phyloP scores from a whole-genome alignment of 1,140 invertebrate genomes.

The Drosophila micromelanica region DNA sequence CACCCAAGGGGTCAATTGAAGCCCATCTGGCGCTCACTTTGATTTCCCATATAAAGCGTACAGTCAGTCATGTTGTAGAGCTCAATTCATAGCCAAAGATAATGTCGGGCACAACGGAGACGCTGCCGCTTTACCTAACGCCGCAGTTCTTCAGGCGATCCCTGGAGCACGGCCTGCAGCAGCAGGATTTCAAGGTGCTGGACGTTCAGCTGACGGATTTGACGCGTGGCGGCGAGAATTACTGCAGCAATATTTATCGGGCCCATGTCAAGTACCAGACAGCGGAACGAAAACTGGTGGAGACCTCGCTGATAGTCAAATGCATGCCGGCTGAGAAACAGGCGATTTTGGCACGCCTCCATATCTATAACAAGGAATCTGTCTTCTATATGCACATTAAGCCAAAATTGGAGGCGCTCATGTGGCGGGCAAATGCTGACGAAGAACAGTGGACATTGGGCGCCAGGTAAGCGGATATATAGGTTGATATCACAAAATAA shows the following conservation, averaged over 20 bases:
- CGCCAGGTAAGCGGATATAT: conserved; percentile 51
- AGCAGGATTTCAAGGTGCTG: conserved; percentile 60
- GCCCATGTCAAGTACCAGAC: conserved; percentile 58
- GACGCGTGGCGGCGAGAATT: conserved; percentile 77
- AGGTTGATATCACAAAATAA: too few relatives aligned
- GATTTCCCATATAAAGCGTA: conserved; percentile 56
- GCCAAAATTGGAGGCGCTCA: conserved; percentile 73
- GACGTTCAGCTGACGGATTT: conserved; percentile 62
- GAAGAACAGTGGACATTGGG: conserved; percentile 50
- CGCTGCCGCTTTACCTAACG: conserved; percentile 63
- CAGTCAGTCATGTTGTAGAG: background rate
- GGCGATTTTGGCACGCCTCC: conserved; percentile 61
- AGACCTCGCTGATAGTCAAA: conserved; percentile 70
- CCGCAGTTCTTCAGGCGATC: conserved; percentile 60
- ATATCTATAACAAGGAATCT: conserved; percentile 78
- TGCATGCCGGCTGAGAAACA: conserved; percentile 78
- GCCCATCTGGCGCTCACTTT: conserved; percentile 8
- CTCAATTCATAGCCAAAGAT: conserved; percentile 26
- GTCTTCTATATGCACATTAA: conserved; percentile 75
- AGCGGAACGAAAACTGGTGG: conserved; percentile 24
- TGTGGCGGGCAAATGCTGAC: conserved; percentile 42
- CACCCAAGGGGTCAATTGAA: conserved; percentile 60
- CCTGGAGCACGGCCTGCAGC: conserved; percentile 70
- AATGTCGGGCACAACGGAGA: conserved; percentile 54
- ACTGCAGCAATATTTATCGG: conserved; percentile 81